Evolutionary conservation across 2,797 vertebrate genomes (phyloP), one percentile per base, ranked within the genome.

Genomic region (Paedocypris micromegethes): DNA sequence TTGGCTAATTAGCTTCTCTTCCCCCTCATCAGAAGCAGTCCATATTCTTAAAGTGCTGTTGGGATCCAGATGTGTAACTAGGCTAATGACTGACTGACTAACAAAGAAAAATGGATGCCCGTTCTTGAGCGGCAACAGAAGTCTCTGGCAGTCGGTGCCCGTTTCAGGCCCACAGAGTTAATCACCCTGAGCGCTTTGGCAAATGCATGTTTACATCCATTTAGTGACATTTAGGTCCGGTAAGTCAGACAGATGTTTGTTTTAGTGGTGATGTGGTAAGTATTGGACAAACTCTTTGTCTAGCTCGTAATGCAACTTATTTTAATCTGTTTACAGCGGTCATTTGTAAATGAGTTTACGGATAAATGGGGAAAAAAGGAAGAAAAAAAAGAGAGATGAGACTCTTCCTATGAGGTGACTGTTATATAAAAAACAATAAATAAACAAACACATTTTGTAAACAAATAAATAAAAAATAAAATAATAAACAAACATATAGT

Each of bases 1-100:
- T 80, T 78, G 81, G 84, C 81, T 87, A 88, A 88, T 88, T 84
- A 88, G 75, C 53, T 80, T 79, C 78, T 82, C 81, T 80, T 66
- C 51, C 79, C 6, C 38, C 55, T 67, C 39, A 73, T 80, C 79
- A 75, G 83, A 23, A 86, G 77, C 78, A 81, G 78, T 86, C 83
- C 78, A 78, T 83, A 86, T 84, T 80, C 83, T 86, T 86, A 87
- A 84, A 87, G 81, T 81, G 80, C 85, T 85, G 77, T 81, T 77
- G 81, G 86, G 83, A 87, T 87, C 86, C 87, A 89, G 87, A 89
- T 89, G 88, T 89, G 85, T 83, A 89, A 87, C 82, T 88, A 83
- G 86, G 82, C 86, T 89, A 90, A 89, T 89, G 87, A 88, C 86
- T 88, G 85, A 86, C 81, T 85, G 84, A 79, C 81, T 87, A 87